Base-by-base conservation (phyloP, 2,888 invertebrate species). In the Gnatocerus cornutus region DNA sequence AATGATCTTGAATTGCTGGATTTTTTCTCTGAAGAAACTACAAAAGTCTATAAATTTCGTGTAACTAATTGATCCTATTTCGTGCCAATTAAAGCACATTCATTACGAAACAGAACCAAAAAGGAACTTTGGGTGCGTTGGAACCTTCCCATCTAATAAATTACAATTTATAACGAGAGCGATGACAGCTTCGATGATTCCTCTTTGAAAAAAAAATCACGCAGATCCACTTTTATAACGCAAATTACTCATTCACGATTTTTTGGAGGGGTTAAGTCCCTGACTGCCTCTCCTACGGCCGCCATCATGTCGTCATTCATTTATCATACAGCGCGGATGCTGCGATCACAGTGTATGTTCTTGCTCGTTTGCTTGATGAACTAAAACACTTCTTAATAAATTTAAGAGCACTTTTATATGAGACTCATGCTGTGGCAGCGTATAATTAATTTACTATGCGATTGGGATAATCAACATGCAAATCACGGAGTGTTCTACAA, bases 351-450 rank as follows among this genome's bases (percentile, higher is more conserved):
- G 9, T 37, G 7, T 37, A 37, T 37, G 7, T 12, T 9, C 43
- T 12, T 6, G 43, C 7, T 2, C 43, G 37, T 37, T 8, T 27
- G 21, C 48, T 48, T 48, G 48, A 48, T 48, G 16, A 48, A 48
- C 50, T 50, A 46, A 50, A 50, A 50, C 50, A 29, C 50, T 50
- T 50, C 29, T 50, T 50, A 50, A 50, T 50, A 33, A 53, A 37
- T 53, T 53, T 33, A 33, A 53, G 37, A 37, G 37, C 53, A 53
- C 33, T 29, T 29, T 50, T 53, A 37, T n/a, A 53, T 53, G 9
- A 33, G 10, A 37, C n/a, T 33, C 53, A 53, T 9, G 33, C 12
- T 33, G 53, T 37, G 37, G 37, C 12, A 14, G 14, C 53, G 53
- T 53, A 37, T 53, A 53, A 53, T 53, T 53, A 53, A 53, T 53